Conservation (phyloP, 2,113 vertebrate genomes). For the Pluvialis apricaria region DNA sequence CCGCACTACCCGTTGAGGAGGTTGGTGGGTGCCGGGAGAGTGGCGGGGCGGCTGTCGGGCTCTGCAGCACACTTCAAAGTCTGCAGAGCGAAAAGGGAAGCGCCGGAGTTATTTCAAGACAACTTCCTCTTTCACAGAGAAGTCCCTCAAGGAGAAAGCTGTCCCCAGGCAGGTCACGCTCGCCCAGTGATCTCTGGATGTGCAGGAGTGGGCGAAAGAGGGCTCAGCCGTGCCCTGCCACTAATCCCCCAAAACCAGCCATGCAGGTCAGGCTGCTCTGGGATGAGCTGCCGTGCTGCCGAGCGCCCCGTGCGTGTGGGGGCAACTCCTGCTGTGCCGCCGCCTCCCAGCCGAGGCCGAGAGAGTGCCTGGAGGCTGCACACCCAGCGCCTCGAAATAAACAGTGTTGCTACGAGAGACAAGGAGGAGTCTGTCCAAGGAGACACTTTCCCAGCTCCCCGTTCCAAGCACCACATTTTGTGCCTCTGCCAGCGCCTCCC, state of each 20-base stretch:
- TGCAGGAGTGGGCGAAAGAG: neutral
- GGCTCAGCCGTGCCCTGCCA: neutral
- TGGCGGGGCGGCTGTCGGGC: neutral
- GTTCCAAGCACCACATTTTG: neutral
- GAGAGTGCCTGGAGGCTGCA: neutral
- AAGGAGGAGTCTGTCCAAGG: neutral
- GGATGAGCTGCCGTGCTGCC: fast-evolving
- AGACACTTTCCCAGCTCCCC: neutral
- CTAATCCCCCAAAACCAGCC: neutral
- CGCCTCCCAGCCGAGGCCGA: neutral
- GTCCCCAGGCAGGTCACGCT: fast-evolving
- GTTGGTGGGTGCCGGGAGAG: neutral
- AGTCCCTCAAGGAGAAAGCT: neutral
- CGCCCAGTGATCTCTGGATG: fast-evolving
- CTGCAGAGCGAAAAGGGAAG: slow-evolving; percentile 9
- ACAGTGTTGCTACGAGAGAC: slow-evolving; percentile 14
- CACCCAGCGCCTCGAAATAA: neutral
- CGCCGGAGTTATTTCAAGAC: slow-evolving; percentile 13
- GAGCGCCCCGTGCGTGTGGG: fast-evolving
- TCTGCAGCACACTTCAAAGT: neutral
- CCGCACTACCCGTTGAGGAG: neutral
- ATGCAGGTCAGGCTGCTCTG: neutral
- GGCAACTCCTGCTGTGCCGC: neutral
- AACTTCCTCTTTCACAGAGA: slow-evolving; percentile 7
- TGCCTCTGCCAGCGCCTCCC: neutral